A percentile compares a stretch with the other conserved stretches of the same genome.
Conservation (phyloP, 2,797 vertebrate genomes). For the Hydrocynus forskahlii region DNA sequence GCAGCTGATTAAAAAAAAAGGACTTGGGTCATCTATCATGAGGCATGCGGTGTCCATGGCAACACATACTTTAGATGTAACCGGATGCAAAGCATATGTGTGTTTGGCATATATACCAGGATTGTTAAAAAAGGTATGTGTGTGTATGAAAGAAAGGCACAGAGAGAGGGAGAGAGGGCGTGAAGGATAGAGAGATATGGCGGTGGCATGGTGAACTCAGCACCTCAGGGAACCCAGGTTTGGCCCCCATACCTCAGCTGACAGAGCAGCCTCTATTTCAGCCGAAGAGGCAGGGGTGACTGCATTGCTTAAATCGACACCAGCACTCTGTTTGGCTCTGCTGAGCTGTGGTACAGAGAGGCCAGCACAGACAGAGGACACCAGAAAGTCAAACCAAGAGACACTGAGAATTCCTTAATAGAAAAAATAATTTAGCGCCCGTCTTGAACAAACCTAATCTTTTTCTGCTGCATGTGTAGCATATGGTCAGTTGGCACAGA, state of each 20-base stretch:
- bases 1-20: conserved; percentile 64
- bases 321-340: conserved; percentile 6
- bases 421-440: not conserved
- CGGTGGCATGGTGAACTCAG: conserved; percentile 39
- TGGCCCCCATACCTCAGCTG: conserved; percentile 34
- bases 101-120: conserved; percentile 58
- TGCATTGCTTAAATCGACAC: conserved; percentile 31
- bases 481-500: not conserved
- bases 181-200: conserved; percentile 17
- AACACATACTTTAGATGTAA: conserved; percentile 65
- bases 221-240: conserved; percentile 25
- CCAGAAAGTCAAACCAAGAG: conserved; percentile 9
- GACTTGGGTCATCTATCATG: conserved; percentile 60
- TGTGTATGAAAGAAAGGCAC: not conserved
- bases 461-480: not conserved
- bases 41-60: conserved; percentile 66
- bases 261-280: conserved; percentile 47
- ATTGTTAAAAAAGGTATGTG: conserved; percentile 27
- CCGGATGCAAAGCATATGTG: conserved; percentile 68
- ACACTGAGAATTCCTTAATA: not conserved
- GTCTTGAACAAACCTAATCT: not conserved
- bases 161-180: not conserved
- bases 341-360: not conserved
- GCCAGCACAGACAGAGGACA: conserved; percentile 9
- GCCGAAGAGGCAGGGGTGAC: conserved; percentile 4